A percentile compares a stretch with the other conserved stretches of the same genome.
These are phyloP conservation scores for Apotomis turbidana DNA, from an alignment of 2,888 invertebrate species.

Conservation along the genomic window DNA sequence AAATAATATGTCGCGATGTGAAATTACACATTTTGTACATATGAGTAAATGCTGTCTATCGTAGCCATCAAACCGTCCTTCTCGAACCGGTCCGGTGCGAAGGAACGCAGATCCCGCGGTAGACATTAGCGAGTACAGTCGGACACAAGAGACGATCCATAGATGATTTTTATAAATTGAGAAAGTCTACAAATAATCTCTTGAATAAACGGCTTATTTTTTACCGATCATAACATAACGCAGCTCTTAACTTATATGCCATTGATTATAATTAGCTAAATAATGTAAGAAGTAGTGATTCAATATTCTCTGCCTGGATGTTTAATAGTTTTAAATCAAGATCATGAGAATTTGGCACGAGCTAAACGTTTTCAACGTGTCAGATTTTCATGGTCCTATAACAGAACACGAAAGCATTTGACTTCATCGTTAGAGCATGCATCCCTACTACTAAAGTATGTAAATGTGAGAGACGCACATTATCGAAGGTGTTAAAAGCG, in stretches of 20 bases:
- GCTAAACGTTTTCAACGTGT: neutral
- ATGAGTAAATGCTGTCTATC: constrained; percentile 21
- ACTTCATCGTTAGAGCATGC: neutral
- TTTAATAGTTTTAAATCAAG: neutral
- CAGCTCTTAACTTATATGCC: constrained; percentile 31
- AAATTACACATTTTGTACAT: constrained; percentile 34
- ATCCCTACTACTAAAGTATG: neutral
- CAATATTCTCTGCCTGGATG: neutral
- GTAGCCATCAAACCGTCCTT: constrained; percentile 19
- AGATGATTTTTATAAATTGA: too few species aligned
- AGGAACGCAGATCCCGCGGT: constrained; percentile 8
- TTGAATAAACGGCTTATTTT: neutral
- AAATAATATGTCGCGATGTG: constrained; percentile 29
- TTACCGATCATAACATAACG: constrained; percentile 4
- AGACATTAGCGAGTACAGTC: neutral
- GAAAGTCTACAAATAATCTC: too few species aligned
- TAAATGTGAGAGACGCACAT: neutral
- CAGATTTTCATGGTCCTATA: neutral
- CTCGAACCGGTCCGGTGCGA: constrained; percentile 11
- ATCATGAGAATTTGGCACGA: neutral
- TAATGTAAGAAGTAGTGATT: neutral
- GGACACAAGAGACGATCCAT: neutral
- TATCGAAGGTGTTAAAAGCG: neutral
- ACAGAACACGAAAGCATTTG: neutral
- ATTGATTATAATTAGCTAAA: constrained; percentile 25